phyloP scores from a whole-genome alignment of 2,113 vertebrate genomes.

The Protobothrops mucrosquamatus region DNA sequence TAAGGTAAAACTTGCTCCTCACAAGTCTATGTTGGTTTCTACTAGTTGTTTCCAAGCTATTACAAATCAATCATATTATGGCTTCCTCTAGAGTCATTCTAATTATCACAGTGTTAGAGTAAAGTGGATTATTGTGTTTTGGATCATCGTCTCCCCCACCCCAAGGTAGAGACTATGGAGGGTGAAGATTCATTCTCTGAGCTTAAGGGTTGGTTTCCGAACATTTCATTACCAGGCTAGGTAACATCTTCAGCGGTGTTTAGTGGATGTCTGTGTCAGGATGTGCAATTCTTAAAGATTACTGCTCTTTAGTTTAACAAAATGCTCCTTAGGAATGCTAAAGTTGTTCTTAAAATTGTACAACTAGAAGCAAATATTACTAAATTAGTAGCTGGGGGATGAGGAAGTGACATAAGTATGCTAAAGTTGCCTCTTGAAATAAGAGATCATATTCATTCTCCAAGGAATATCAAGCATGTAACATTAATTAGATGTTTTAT shows the following conservation, averaged over 20 bases:
- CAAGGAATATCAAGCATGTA: constrained; percentile 61
- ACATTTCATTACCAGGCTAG: too few relatives aligned
- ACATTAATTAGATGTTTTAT: constrained; percentile 69
- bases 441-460: constrained; percentile 64
- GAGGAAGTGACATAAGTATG: constrained; percentile 52
- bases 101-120: not conserved
- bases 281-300: constrained; percentile 36
- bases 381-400: constrained; percentile 66
- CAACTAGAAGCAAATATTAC: constrained; percentile 57
- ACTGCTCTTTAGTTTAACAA: constrained; percentile 34
- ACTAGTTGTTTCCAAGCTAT: not conserved
- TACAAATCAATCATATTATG: not conserved
- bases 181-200: too few relatives aligned
- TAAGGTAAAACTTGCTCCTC: too few relatives aligned
- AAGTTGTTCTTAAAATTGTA: constrained; percentile 40
- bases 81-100: not conserved
- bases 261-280: not conserved
- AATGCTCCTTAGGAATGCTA: constrained; percentile 44
- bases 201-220: too few relatives aligned
- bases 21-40: too few relatives aligned
- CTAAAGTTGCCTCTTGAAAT: constrained; percentile 55
- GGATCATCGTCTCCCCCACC: too few relatives aligned
- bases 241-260: too few relatives aligned
- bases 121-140: too few relatives aligned
- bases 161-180: too few relatives aligned